Base-by-base conservation (phyloP, 1,140 invertebrate genomes). In the Drosophila pachea region DNA sequence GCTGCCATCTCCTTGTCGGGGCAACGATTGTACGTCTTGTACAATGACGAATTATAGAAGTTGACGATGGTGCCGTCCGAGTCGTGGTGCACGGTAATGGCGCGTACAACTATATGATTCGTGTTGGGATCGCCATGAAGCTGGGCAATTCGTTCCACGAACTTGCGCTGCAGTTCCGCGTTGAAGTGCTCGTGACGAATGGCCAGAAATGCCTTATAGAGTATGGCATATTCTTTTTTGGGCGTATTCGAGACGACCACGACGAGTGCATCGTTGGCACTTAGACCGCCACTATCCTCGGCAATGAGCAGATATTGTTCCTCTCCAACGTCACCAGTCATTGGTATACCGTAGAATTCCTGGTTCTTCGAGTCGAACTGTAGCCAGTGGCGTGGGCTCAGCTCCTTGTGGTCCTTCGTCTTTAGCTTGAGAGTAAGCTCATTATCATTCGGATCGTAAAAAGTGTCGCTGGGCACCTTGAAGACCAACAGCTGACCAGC, bases 301-400 rank as follows among this genome's bases (percentile, higher is more conserved):
- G 77, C 87, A 38, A 95, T 93, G 78, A 97, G 88, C 67, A 95
- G 92, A 88, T 96, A 97, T 73, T 95, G 94, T 60, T 92, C 92
- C 33, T 92, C 91, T 4, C 94, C 94, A 4, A 92, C 91, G 86
- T 97, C 93, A 3, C 90, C 90, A 4, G 90, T 82, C 40, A 94
- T 90, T 5, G 96, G 96, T 29, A 97, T 91, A 2, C 96, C 97
- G 89, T 93, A 97, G 87, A 97, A 96, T 91, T 97, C 96, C 86
- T 96, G 95, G 90, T 96, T 97, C 63, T 94, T 95, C 3, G 91
- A 91, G 84, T 98, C 95, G 86, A 97, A 98, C 88, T 97, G 96
- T 47, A 98, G 89, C 97, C 97, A 98, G 78, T 95, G 93, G n/a
- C 92, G 89, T 0, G 91, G 60, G 1, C 93, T 91, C 31, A 97